Conservation (phyloP, 1,140 invertebrate genomes). For the Caenorhabditis remanei region DNA sequence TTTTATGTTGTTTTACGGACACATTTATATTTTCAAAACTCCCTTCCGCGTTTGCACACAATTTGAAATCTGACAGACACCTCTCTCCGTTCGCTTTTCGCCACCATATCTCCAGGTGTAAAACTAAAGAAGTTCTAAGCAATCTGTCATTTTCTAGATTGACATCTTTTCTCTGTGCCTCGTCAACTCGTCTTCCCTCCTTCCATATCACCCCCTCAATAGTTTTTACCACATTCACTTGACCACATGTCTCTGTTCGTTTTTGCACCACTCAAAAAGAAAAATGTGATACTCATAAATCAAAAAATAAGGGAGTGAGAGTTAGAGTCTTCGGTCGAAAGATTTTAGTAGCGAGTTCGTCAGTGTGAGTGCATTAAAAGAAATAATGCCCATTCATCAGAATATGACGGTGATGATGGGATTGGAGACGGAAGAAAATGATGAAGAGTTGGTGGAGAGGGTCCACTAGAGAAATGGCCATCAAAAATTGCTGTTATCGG, state of each 20-base stretch:
- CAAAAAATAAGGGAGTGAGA: background rate
- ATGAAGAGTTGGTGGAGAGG: background rate
- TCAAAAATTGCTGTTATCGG: slow-evolving; percentile 27
- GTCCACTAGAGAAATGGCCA: background rate
- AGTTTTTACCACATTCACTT: slow-evolving; percentile 18
- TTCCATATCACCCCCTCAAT: slow-evolving; percentile 2
- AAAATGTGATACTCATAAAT: slow-evolving; percentile 1
- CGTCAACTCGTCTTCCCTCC: background rate
- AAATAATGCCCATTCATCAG: slow-evolving; percentile 6
- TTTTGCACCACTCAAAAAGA: background rate
- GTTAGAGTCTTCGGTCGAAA: too few species aligned
- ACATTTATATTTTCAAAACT: background rate
- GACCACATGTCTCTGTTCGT: slow-evolving; percentile 21
- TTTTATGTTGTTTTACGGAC: too few species aligned
- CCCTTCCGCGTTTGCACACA: background rate
- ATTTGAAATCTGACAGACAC: background rate
- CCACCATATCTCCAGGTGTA: slow-evolving; percentile 10
- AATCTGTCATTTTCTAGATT: slow-evolving; percentile 37
- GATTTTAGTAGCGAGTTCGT: too few species aligned
- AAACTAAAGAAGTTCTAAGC: slow-evolving; percentile 34
- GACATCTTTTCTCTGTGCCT: background rate
- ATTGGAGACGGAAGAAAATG: background rate
- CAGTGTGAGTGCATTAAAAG: background rate
- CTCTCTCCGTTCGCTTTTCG: slow-evolving; percentile 6
- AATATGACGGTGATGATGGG: slow-evolving; percentile 19